phyloP scores from a whole-genome alignment of 2,888 invertebrate genomes.

The Automeris io region DNA sequence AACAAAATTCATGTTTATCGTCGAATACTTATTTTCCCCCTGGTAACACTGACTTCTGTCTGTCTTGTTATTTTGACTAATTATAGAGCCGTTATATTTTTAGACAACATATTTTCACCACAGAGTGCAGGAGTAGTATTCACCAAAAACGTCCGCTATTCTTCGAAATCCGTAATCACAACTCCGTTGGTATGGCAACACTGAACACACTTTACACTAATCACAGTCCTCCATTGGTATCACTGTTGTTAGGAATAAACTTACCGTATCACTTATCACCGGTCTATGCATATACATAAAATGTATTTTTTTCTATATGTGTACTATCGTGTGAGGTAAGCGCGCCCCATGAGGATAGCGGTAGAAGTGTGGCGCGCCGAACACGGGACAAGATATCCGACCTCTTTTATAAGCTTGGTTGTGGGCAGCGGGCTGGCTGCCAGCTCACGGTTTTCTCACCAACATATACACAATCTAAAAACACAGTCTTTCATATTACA shows the following conservation, averaged over 20 bases:
- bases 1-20: too few species aligned
- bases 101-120: background rate
- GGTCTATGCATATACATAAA: constrained; percentile 47
- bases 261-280: constrained; percentile 73
- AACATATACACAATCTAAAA: constrained; percentile 12
- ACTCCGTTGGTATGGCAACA: constrained; percentile 44
- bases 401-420: constrained; percentile 73
- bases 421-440: constrained; percentile 58
- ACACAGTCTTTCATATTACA: background rate
- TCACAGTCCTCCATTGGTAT: constrained; percentile 56
- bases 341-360: constrained; percentile 74
- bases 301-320: constrained; percentile 50
- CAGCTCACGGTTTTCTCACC: constrained; percentile 37
- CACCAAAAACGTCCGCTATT: constrained; percentile 39
- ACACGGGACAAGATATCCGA: constrained; percentile 59
- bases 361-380: constrained; percentile 65
- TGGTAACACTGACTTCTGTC: constrained; percentile 54
- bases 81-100: background rate
- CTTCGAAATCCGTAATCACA: constrained; percentile 36
- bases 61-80: constrained; percentile 21
- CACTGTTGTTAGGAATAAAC: constrained; percentile 55
- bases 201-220: constrained; percentile 63
- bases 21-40: constrained; percentile 27
- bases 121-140: constrained; percentile 9
- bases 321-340: constrained; percentile 67